phyloP scores from a whole-genome alignment of 2,113 vertebrate species.

The Dicentrarchus labrax region DNA sequence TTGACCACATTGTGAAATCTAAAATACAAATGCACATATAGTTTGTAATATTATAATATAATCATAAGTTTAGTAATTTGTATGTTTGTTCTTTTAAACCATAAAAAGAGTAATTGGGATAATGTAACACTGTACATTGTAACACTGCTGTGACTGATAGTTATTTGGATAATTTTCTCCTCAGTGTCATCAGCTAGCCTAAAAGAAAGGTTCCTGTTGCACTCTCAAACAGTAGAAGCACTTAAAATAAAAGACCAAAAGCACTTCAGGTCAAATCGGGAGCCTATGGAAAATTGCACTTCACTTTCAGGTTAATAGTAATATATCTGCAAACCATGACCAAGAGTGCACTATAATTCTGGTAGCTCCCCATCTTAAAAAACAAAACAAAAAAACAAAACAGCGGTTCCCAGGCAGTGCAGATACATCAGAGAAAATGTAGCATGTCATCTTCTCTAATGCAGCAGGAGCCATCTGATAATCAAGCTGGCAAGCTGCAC shows the following conservation, averaged over 20 bases:
- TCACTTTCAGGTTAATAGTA: conserved; percentile 3
- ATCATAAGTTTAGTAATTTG: no score
- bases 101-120: neutral
- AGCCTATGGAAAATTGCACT: conserved; percentile 20
- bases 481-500: conserved; percentile 71
- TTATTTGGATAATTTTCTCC: neutral
- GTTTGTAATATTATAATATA: neutral
- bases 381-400: neutral
- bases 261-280: neutral
- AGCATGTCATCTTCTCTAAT: conserved; percentile 69
- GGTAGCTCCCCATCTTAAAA: conserved; percentile 27
- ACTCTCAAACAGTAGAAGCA: neutral
- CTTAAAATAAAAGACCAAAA: conserved; percentile 1
- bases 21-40: neutral
- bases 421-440: conserved; percentile 66
- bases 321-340: conserved; percentile 26
- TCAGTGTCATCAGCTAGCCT: no score
- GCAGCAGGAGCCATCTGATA: conserved; percentile 72
- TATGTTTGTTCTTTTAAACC: neutral
- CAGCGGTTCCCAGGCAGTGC: conserved; percentile 23
- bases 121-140: neutral
- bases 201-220: neutral
- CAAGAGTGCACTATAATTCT: conserved; percentile 35
- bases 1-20: neutral
- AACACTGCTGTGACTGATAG: neutral